Evolutionary conservation across 2,888 invertebrate species (phyloP), one percentile per base, ranked within the genome.

Genomic region (Pachymerium ferrugineum): DNA sequence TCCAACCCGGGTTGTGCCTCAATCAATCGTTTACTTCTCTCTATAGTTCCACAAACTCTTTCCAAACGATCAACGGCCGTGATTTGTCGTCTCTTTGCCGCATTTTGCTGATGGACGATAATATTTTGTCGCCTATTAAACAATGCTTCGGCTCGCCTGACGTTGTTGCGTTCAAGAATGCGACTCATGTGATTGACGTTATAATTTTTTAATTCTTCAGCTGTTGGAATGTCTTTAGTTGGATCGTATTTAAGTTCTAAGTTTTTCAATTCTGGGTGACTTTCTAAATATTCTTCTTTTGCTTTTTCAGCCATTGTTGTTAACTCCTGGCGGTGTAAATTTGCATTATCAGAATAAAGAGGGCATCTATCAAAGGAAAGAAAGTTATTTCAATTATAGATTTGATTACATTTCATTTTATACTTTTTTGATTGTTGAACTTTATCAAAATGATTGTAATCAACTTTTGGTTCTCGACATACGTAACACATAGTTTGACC

Each of bases 401-500:
- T 38, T 38, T 14, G 5, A 38, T 38, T 8, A 6, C 12, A 6
- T 4, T 38, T 47, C 6, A 22, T 47, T 54, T 25, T 54, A 12
- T 54, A 12, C 3, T 22, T 54, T 25, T 25, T 10, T 25, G 22
- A 25, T 25, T 25, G 22, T 25, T 54, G 3, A 6, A 12, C 47
- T 25, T 78, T 83, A 75, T 83, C 81, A 76, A 88, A 88, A 80
- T 88, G 88, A 1, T 76, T 76, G 77, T 88, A 88, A 78, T 84
- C 83, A 1, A 79, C 81, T 14, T 87, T 83, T 12, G 84, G 83
- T 77, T 84, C 76, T 31, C 85, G 82, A 78, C 87, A 87, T 12
- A 87, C 79, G 75, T 88, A 88, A 77, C 87, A 88, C 84, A 86
- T 86, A 14, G 76, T 77, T 3, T 85, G 85, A 0, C 87, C 87